A percentile compares a stretch with the other conserved stretches of the same genome.
Conservation (phyloP, 2,113 vertebrate genomes). For the Heterotilapia buettikoferi region DNA sequence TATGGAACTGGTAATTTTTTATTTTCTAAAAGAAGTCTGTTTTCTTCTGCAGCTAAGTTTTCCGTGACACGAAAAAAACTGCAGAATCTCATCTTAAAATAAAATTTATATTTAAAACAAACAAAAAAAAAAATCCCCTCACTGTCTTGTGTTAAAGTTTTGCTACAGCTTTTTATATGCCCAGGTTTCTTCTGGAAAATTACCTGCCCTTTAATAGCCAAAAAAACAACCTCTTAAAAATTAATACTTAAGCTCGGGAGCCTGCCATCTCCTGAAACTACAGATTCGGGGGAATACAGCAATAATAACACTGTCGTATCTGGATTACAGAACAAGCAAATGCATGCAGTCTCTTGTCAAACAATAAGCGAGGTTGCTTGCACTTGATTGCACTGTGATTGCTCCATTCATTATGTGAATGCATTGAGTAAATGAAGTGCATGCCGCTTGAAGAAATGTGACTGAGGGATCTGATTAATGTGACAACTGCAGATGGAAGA, state of each 20-base stretch:
- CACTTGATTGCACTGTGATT: slow-evolving; percentile 1
- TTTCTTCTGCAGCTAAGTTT: accelerated
- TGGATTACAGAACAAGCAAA: background rate
- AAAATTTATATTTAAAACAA: background rate
- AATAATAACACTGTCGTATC: background rate
- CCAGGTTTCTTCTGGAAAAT: accelerated
- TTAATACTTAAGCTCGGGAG: background rate
- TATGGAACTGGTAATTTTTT: background rate
- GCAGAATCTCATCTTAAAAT: background rate
- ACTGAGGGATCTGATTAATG: background rate
- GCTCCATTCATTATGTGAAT: background rate
- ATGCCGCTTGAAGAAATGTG: background rate
- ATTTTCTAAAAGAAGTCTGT: accelerated
- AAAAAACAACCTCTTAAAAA: background rate
- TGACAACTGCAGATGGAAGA: background rate
- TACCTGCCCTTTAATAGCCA: background rate
- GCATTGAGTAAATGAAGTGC: background rate
- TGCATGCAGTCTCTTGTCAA: background rate
- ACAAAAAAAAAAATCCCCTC: background rate
- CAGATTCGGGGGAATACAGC: background rate
- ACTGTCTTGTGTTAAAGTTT: background rate
- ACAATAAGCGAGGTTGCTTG: background rate
- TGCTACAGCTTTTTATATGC: accelerated
- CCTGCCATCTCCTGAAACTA: background rate
- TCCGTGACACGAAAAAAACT: accelerated